Percentiles rank a stretch among this genome's conserved stretches.
These are phyloP conservation scores for Epinephelus malabaricus DNA, from an alignment of 2,797 vertebrate species.

Conservation along the genomic window DNA sequence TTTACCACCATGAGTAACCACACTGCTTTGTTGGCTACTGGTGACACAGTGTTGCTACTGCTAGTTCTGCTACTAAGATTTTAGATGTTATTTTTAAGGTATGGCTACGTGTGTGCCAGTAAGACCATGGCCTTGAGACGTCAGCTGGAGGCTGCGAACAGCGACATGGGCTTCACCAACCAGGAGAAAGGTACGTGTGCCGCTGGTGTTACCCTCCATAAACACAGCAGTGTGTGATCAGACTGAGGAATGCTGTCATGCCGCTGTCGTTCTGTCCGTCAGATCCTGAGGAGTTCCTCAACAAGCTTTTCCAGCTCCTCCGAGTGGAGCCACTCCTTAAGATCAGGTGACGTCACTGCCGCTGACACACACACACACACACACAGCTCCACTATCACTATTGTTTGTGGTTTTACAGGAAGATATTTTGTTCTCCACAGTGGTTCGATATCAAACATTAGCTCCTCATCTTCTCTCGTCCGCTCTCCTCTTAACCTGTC, in stretches of 20 bases:
- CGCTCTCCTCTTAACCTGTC: too few species aligned
- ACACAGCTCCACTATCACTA: not conserved
- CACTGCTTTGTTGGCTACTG: not conserved
- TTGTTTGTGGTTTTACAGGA: too few species aligned
- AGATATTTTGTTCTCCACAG: too few species aligned
- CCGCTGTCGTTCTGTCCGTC: constrained; percentile 47
- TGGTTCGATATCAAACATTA: too few species aligned
- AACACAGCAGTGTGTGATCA: not conserved
- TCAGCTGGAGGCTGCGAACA: constrained; percentile 86
- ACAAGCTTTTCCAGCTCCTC: constrained; percentile 90
- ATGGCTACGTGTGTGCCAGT: constrained; percentile 91
- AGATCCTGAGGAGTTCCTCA: constrained; percentile 91
- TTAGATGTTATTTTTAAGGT: constrained; percentile 66
- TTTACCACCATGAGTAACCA: not conserved
- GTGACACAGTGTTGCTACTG: not conserved
- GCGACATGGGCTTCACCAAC: constrained; percentile 86
- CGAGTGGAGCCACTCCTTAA: constrained; percentile 87
- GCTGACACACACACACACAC: not conserved
- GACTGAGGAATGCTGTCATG: constrained; percentile 65
- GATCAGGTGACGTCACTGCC: constrained; percentile 80
- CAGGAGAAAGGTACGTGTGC: constrained; percentile 88
- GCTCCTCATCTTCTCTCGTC: not conserved
- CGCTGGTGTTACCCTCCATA: too few species aligned
- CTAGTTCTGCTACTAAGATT: not conserved
- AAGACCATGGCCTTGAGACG: constrained; percentile 91